Base-by-base conservation (phyloP, 2,113 vertebrate species). In the Sander lucioperca region DNA sequence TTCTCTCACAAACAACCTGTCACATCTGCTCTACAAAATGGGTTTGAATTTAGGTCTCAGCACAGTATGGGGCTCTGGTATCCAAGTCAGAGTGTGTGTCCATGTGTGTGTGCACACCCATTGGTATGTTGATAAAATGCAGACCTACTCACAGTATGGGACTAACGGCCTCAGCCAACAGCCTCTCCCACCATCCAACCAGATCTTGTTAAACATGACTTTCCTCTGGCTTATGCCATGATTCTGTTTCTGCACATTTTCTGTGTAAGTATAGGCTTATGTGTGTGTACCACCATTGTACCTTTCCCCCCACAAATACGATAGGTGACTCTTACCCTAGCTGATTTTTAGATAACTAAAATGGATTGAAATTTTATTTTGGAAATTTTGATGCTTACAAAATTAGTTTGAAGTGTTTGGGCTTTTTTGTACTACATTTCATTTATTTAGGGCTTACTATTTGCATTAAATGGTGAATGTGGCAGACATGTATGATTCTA, bases 1-100 rank as follows among this genome's bases (percentile, higher is more conserved):
- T 75, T 39, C 30, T 7, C 63, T 80, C 77, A 74, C 43, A 88
- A 90, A 88, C 86, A 90, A 84, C 82, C 77, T 87, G 90, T 84
- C 86, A 90, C 64, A 87, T 88, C 72, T 83, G 36, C 65, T 82
- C 57, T 66, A 36, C 45, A 30, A 80, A 76, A 56, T 78, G 72
- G 48, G 74, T 85, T 86, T 66, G 79, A 77, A 54, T 69, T 61
- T 68, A 56, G 14, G 77, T 80, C 82, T 88, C 82, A 74, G 56
- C 83, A 80, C 77, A 73, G 82, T 16, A 75, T 82, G 83, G 69
- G 79, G 48, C 23, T 58, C 18, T 63, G 23, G 45, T 76, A 47
- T 81, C 1, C 2, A 33, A 45, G 48, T 69, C 11, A 30, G 39
- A 6, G 39, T 73, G 61, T 61, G 69, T 80, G 64, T 33, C 14